phyloP scores from a whole-genome alignment of 2,113 vertebrate species.

The Ceyx margarethae region DNA sequence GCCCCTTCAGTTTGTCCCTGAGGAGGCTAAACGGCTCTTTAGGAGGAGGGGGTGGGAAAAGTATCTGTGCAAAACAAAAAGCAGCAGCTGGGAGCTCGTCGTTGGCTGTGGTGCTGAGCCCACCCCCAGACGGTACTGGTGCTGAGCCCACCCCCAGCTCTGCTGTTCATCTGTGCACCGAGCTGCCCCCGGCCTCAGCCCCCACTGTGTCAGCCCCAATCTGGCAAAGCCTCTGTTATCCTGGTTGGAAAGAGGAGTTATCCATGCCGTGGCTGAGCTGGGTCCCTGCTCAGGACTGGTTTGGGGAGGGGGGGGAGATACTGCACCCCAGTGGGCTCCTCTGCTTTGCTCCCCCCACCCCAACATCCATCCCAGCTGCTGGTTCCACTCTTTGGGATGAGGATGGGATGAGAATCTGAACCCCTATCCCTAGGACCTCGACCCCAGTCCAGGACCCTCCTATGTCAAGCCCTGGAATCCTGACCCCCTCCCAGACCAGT shows the following conservation, averaged over 20 bases:
- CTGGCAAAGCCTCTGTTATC: not conserved
- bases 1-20: not conserved
- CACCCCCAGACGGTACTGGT: not conserved
- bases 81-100: not conserved
- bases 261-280: not conserved
- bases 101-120: not conserved
- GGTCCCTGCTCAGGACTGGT: not conserved
- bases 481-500: not conserved
- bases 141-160: not conserved
- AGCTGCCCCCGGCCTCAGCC: not conserved
- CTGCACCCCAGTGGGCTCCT: not conserved
- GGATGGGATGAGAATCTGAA: not conserved
- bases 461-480: not conserved
- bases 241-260: not conserved
- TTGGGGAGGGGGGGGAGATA: too few relatives aligned
- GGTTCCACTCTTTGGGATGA: not conserved
- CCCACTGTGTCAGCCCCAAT: not conserved
- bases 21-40: not conserved
- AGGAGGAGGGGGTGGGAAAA: too few relatives aligned
- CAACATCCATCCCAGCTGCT: not conserved
- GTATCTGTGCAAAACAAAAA: not conserved
- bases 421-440: not conserved
- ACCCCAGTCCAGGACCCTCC: not conserved
- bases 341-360: not conserved
- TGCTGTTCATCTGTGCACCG: not conserved